Base-by-base conservation (phyloP, 2,888 invertebrate genomes). In the Phymatocera aterrima region DNA sequence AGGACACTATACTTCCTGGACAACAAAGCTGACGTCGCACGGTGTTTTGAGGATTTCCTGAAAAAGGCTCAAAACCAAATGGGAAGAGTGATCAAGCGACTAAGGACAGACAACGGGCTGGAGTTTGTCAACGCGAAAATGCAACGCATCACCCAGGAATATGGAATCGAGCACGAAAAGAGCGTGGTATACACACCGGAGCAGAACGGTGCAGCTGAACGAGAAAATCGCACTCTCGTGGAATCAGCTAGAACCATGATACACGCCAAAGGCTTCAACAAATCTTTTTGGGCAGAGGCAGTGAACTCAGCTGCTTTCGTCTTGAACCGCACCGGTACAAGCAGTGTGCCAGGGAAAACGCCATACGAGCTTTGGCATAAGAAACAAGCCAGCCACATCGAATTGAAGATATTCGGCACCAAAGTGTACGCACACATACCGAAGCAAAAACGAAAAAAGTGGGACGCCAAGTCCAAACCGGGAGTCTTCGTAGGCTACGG, bases 231-330 rank as follows among this genome's bases (percentile, higher is more conserved):
- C 0, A 87, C 87, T 0, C 83, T 89, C 0, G 84, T 87, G 79
- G 84, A 84, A 64, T 79, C 81, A 57, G 82, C 83, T 3, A 70
- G 82, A 8, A 82, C 80, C 12, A 78, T 83, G 70, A 48, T 84
- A 2, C 79, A 81, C 21, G 79, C 77, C 0, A 82, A 78, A 28
- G 84, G 83, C 0, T 51, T 87, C 10, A 70, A 79, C 43, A 77
- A 82, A 40, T 82, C 83, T n/a, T 81, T 88, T 4, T 90, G 89
- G 90, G 89, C 88, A 3, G 90, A 91, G 82, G 90, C 90, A 2
- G 85, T 89, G 0, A 84, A 87, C 4, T 86, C 85, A 78, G 88
- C 87, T 10, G 84, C 85, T 2, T 89, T 86, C 78, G 79, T 88
- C 37, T 79, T 90, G 2, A 90, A 90, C 77, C 81, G 87, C 60